A percentile compares a stretch with the other conserved stretches of the same genome.
phyloP scores from a whole-genome alignment of 2,888 invertebrate species.

The Protophormia terraenovae region DNA sequence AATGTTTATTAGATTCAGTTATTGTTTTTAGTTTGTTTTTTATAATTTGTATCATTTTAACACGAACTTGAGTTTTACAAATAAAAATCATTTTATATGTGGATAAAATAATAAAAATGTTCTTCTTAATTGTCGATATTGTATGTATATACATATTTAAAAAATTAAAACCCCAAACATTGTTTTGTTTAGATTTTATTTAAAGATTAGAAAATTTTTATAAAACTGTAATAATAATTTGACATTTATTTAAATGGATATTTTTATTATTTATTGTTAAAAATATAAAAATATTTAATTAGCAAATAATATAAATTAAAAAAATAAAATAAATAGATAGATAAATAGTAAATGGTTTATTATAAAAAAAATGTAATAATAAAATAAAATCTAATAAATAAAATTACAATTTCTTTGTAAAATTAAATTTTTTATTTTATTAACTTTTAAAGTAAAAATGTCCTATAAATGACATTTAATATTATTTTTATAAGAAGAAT shows the following conservation, averaged over 20 bases:
- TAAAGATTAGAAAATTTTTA: background rate
- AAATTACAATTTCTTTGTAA: background rate
- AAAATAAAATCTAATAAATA: too few species aligned
- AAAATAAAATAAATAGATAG: too few species aligned
- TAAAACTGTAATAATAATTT: slow-evolving; percentile 18
- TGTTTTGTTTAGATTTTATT: background rate
- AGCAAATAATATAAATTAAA: too few species aligned
- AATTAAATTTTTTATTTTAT: background rate
- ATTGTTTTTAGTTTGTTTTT: background rate
- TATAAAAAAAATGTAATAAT: too few species aligned
- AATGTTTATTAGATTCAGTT: slow-evolving; percentile 4
- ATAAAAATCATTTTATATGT: background rate
- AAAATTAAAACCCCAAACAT: too few species aligned
- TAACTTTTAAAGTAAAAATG: background rate
- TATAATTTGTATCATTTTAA: slow-evolving; percentile 28
- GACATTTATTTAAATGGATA: background rate
- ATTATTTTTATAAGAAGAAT: background rate
- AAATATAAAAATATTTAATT: too few species aligned
- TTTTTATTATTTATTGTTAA: too few species aligned
- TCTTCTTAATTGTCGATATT: slow-evolving; percentile 4
- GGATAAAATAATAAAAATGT: slow-evolving; percentile 12
- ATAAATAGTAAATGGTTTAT: too few species aligned
- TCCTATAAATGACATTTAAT: background rate
- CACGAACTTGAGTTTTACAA: slow-evolving; percentile 10
- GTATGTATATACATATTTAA: too few species aligned